phyloP scores from a whole-genome alignment of 2,888 invertebrate genomes.

The Dolichopus griseipennis region DNA sequence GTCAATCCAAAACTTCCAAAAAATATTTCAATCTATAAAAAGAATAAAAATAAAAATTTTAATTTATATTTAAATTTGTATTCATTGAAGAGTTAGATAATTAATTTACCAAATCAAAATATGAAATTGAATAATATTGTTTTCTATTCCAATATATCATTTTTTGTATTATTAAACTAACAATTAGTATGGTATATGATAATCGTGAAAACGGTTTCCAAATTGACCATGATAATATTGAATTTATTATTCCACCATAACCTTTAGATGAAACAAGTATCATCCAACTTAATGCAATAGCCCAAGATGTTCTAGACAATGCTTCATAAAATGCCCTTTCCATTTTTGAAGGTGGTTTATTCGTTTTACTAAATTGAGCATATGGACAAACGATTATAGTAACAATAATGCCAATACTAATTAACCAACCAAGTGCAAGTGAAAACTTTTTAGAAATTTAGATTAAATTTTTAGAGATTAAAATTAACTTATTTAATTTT shows the following conservation, averaged over 20 bases:
- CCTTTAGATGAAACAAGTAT: constrained; percentile 42
- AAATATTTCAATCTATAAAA: too few species aligned
- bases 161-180: constrained; percentile 37
- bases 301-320: constrained; percentile 36
- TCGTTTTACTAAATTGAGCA: constrained; percentile 17
- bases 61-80: too few species aligned
- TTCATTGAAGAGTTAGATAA: too few species aligned
- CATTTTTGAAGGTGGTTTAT: constrained; percentile 26
- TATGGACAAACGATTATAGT: constrained; percentile 20
- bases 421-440: constrained; percentile 23
- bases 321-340: constrained; percentile 40
- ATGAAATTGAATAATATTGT: constrained; percentile 34
- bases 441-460: not conserved
- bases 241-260: constrained; percentile 38
- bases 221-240: constrained; percentile 37
- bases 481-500: too few species aligned
- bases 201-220: constrained; percentile 39
- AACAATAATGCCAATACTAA: constrained; percentile 16
- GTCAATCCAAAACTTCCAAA: too few species aligned
- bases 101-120: constrained; percentile 35
- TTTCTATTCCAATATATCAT: constrained; percentile 34
- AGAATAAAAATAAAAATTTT: too few species aligned
- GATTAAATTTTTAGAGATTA: too few species aligned
- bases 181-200: constrained; percentile 40
- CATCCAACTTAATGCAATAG: constrained; percentile 36